Conservation (phyloP, 2,888 invertebrate species). For the Platycnemis pennipes region DNA sequence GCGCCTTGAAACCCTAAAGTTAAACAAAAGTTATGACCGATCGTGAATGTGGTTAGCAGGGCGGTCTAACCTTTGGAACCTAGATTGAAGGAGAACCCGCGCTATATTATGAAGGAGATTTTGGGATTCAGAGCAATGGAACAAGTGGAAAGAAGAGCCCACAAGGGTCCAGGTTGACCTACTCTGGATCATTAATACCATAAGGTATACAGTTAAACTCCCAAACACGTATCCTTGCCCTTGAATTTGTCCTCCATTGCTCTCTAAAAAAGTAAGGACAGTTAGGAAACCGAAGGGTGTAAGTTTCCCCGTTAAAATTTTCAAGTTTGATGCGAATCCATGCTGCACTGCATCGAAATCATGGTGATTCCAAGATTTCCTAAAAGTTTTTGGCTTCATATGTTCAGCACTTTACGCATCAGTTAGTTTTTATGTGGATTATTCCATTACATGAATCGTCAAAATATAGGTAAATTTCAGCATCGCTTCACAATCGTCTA, state of each 20-base stretch:
- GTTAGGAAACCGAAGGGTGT: neutral
- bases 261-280: neutral
- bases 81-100: neutral
- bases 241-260: neutral
- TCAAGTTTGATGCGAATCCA: too few species aligned
- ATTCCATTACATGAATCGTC: too few species aligned
- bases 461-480: too few species aligned
- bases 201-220: neutral
- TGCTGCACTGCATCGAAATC: too few species aligned
- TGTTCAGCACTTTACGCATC: too few species aligned
- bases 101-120: neutral
- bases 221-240: neutral
- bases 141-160: neutral
- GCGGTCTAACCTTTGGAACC: neutral
- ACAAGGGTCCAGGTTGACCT: neutral
- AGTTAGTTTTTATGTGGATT: too few species aligned
- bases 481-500: too few species aligned
- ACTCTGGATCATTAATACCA: neutral
- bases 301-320: neutral
- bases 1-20: constrained; percentile 25
- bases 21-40: neutral
- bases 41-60: neutral
- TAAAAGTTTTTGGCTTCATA: too few species aligned
- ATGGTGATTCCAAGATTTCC: too few species aligned
- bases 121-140: neutral